A percentile compares a stretch with the other conserved stretches of the same genome.
Conservation (phyloP, 2,113 vertebrate species). For the Neodon shergylaensis region DNA sequence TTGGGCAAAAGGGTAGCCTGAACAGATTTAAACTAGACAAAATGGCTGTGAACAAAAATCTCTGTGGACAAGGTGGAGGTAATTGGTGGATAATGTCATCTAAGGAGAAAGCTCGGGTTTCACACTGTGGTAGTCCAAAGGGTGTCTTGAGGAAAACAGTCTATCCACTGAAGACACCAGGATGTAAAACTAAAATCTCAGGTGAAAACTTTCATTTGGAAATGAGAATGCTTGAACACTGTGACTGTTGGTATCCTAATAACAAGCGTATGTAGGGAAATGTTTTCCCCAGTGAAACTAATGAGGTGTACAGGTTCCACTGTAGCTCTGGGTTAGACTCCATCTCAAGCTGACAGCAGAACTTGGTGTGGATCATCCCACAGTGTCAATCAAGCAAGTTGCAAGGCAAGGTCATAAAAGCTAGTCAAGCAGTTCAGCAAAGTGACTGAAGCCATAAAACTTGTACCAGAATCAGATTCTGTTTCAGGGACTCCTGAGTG, state of each 20-base stretch:
- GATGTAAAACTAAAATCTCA: neutral
- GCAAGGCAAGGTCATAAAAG: neutral
- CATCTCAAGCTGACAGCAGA: neutral
- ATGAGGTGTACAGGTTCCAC: neutral
- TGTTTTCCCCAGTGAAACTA: neutral
- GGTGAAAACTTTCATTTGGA: neutral
- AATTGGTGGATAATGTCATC: neutral
- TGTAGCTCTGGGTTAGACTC: neutral
- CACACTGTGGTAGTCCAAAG: neutral
- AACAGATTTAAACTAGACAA: neutral
- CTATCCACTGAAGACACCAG: neutral
- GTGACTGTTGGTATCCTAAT: neutral
- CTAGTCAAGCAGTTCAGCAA: neutral
- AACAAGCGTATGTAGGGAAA: neutral
- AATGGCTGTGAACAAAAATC: neutral
- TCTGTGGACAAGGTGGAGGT: neutral
- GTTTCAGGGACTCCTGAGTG: neutral
- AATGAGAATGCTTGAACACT: neutral
- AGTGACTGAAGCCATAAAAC: neutral
- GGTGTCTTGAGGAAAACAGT: neutral
- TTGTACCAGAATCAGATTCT: neutral
- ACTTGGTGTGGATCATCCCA: neutral
- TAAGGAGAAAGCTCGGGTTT: neutral
- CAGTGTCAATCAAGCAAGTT: too few relatives aligned
- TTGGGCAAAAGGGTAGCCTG: neutral